phyloP scores from a whole-genome alignment of 2,888 invertebrate species.

The Xylota segnis region DNA sequence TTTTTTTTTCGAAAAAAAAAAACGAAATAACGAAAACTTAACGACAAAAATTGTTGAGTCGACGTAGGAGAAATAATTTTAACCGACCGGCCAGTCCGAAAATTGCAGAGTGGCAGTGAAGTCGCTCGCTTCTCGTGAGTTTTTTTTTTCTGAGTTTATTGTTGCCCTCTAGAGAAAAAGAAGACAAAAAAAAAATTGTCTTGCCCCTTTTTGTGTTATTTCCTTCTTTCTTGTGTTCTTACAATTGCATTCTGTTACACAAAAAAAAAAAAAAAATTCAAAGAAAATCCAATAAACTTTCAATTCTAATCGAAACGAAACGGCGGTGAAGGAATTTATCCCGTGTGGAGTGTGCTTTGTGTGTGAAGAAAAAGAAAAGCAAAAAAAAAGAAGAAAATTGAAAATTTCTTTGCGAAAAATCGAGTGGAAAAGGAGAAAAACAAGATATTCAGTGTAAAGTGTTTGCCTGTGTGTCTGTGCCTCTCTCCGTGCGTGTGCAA shows the following conservation, averaged over 20 bases:
- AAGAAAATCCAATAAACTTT: background rate
- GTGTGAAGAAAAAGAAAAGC: slow-evolving; percentile 18
- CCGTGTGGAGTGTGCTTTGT: slow-evolving; percentile 62
- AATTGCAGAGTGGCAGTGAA: slow-evolving; percentile 80
- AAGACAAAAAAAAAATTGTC: slow-evolving; percentile 5
- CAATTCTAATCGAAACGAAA: slow-evolving; percentile 41
- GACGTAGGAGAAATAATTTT: slow-evolving; percentile 71
- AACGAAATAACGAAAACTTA: slow-evolving; percentile 49
- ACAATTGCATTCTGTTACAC: slow-evolving; percentile 31
- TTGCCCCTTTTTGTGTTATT: slow-evolving; percentile 39
- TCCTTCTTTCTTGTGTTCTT: slow-evolving; percentile 8
- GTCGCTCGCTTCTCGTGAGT: slow-evolving; percentile 78
- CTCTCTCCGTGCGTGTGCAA: slow-evolving; percentile 47
- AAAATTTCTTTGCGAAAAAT: slow-evolving; percentile 43
- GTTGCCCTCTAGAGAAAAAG: slow-evolving; percentile 38
- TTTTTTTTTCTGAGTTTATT: slow-evolving; percentile 51
- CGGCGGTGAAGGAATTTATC: slow-evolving; percentile 61
- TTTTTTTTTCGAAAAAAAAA: slow-evolving; percentile 37
- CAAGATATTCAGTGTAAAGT: slow-evolving; percentile 65
- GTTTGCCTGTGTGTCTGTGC: slow-evolving; percentile 30
- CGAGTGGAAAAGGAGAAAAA: slow-evolving; percentile 67
- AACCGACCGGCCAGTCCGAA: slow-evolving; percentile 79
- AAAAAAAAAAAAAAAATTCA: background rate
- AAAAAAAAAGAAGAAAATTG: slow-evolving; percentile 1
- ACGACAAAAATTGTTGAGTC: slow-evolving; percentile 73